Evolutionary conservation across 2,888 invertebrate species (phyloP).

Genomic region (Xanthorhoe spadicearia): DNA sequence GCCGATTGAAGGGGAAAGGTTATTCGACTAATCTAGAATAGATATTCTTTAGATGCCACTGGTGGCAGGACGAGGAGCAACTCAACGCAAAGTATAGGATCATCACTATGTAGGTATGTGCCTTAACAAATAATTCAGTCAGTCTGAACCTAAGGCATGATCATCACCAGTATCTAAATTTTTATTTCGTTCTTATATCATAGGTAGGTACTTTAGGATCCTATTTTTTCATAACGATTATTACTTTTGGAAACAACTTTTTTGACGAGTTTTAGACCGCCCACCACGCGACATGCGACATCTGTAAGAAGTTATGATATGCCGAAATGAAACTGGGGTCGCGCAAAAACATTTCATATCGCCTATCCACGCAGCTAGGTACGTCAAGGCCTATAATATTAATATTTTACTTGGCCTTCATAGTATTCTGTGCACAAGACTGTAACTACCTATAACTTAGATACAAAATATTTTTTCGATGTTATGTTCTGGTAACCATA

Average conservation of each 20-base stretch:
- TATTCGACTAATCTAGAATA: too few relatives aligned
- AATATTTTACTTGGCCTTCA: neutral
- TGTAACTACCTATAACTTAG: too few relatives aligned
- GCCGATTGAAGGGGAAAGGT: too few relatives aligned
- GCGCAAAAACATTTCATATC: conserved; percentile 35
- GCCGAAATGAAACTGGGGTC: conserved; percentile 33
- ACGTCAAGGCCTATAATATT: neutral
- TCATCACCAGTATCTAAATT: too few relatives aligned
- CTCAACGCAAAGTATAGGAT: too few relatives aligned
- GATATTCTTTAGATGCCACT: too few relatives aligned
- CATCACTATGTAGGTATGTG: too few relatives aligned
- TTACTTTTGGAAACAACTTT: conserved; percentile 21
- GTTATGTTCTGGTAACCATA: too few relatives aligned
- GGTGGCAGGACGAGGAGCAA: too few relatives aligned
- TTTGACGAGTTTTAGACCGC: conserved; percentile 9
- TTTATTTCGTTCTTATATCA: too few relatives aligned
- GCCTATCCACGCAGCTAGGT: conserved; percentile 1
- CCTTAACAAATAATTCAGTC: too few relatives aligned
- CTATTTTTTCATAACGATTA: conserved; percentile 6
- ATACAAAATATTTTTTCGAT: too few relatives aligned
- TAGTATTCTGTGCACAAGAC: neutral
- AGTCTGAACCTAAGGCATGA: neutral
- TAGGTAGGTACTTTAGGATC: neutral
- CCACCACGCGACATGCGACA: conserved; percentile 28
- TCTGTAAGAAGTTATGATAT: conserved; percentile 29